Conservation (phyloP, 2,797 vertebrate genomes). For the Sebastes glaucus region DNA sequence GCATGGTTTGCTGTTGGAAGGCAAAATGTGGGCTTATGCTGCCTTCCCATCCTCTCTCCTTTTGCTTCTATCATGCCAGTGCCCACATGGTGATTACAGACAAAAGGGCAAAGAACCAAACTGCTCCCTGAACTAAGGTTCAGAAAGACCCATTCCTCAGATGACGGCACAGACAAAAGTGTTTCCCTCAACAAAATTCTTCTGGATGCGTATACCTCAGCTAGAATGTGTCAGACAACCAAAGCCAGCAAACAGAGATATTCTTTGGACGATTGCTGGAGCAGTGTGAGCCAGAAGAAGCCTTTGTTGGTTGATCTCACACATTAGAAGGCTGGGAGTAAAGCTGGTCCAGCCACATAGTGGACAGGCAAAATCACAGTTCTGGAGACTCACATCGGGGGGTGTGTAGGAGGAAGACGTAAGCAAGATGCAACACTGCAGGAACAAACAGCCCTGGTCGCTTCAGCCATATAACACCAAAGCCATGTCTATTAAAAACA, state of each 20-base stretch:
- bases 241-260: not conserved
- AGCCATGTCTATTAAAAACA: not conserved
- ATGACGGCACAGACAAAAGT: not conserved
- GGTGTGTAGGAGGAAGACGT: not conserved
- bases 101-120: not conserved
- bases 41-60: not conserved
- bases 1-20: conserved; percentile 11
- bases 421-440: not conserved
- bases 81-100: not conserved
- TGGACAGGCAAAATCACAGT: not conserved
- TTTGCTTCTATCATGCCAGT: not conserved
- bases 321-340: not conserved
- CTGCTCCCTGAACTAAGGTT: not conserved
- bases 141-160: not conserved
- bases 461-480: not conserved
- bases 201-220: not conserved
- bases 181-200: not conserved
- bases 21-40: not conserved
- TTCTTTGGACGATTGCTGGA: not conserved
- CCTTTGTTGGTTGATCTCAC: conserved; percentile 21
- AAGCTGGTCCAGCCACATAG: not conserved
- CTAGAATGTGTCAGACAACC: not conserved
- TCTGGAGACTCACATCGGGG: not conserved
- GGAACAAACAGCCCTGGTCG: not conserved
- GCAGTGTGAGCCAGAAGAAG: not conserved